Conservation (phyloP, 2,113 vertebrate genomes). For the Phylloscopus trochiloides region DNA sequence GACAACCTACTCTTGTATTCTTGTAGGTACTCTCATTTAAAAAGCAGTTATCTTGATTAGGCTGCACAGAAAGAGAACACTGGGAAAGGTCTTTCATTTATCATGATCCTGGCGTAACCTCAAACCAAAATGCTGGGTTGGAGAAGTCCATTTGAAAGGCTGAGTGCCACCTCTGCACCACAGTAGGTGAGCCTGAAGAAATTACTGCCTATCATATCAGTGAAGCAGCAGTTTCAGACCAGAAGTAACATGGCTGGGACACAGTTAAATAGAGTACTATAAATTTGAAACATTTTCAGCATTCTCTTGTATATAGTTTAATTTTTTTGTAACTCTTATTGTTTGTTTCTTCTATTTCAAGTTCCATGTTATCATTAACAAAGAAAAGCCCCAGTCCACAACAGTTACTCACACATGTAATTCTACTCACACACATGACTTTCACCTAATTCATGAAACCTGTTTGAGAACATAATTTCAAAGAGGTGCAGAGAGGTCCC, state of each 20-base stretch:
- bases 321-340: background rate
- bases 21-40: background rate
- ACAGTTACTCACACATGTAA: background rate
- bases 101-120: background rate
- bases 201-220: background rate
- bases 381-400: background rate
- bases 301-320: background rate
- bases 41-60: background rate
- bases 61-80: background rate
- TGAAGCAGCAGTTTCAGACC: background rate
- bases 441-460: background rate
- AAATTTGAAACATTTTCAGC: background rate
- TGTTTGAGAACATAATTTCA: background rate
- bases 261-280: background rate
- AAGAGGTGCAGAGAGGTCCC: background rate
- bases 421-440: background rate
- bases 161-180: background rate
- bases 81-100: background rate
- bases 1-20: background rate
- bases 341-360: background rate
- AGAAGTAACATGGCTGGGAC: background rate
- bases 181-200: background rate
- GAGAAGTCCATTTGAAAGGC: background rate
- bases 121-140: conserved; percentile 20
- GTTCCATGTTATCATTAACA: background rate